Evolutionary conservation across 2,888 invertebrate genomes (phyloP).

Genomic region (Malthinus seriepunctatus): DNA sequence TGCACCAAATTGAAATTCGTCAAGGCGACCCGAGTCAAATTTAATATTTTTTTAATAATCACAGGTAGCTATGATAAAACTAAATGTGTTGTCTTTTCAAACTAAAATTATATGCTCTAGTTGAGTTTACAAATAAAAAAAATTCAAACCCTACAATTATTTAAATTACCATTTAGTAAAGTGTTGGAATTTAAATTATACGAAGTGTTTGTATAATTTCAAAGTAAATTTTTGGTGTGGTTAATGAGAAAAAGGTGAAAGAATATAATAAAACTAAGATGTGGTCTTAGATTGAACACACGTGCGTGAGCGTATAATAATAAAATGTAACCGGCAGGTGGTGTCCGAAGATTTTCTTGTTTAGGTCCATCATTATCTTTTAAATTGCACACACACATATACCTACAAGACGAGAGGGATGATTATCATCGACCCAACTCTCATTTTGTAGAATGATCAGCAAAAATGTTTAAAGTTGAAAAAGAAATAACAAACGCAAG

Average conservation of each 20-base stretch:
- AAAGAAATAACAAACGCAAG: not conserved
- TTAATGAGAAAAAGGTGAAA: slow-evolving; percentile 10
- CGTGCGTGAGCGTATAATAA: slow-evolving; percentile 20
- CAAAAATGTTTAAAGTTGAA: slow-evolving; percentile 5
- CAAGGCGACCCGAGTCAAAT: too few relatives aligned
- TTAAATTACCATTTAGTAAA: not conserved
- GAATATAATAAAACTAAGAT: slow-evolving; percentile 16
- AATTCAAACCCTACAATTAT: not conserved
- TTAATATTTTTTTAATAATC: too few relatives aligned
- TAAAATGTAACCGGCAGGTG: slow-evolving; percentile 31
- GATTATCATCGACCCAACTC: slow-evolving; percentile 22
- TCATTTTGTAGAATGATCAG: slow-evolving; percentile 26
- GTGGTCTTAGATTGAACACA: slow-evolving; percentile 26
- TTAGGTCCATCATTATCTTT: slow-evolving; percentile 29
- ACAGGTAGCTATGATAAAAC: not conserved
- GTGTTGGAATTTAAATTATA: slow-evolving; percentile 4
- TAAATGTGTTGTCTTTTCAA: not conserved
- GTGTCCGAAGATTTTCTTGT: slow-evolving; percentile 20
- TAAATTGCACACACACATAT: too few relatives aligned
- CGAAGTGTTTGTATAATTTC: slow-evolving; percentile 1
- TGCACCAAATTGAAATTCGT: too few relatives aligned
- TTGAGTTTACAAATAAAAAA: slow-evolving; percentile 3
- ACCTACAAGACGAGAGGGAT: slow-evolving; percentile 5
- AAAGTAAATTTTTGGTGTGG: not conserved
- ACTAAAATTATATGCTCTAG: not conserved